Evolutionary conservation across 2,888 invertebrate genomes (phyloP).

Genomic region (Clanis bilineata): DNA sequence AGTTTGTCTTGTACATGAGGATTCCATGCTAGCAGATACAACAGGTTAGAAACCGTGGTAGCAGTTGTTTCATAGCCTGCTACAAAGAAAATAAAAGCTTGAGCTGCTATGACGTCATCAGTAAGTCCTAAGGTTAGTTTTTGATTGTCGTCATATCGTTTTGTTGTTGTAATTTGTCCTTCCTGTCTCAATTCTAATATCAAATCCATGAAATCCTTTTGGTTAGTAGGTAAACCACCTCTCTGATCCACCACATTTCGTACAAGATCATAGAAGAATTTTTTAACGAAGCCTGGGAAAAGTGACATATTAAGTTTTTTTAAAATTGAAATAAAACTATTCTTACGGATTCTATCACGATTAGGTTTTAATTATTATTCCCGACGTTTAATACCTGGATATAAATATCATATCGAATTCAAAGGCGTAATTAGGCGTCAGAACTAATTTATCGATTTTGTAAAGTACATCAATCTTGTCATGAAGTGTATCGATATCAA

Average conservation of each 20-base stretch:
- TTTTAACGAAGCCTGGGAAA: slow-evolving; percentile 33
- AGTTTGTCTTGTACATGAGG: slow-evolving; percentile 59
- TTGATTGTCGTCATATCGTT: slow-evolving; percentile 25
- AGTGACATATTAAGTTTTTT: slow-evolving; percentile 39
- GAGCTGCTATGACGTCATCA: slow-evolving; percentile 54
- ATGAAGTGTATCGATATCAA: slow-evolving; percentile 37
- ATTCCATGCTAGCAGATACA: slow-evolving; percentile 57
- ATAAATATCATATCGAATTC: slow-evolving; percentile 52
- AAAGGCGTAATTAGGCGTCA: slow-evolving; percentile 23
- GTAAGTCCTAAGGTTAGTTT: slow-evolving; percentile 38
- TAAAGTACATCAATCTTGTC: slow-evolving; percentile 28
- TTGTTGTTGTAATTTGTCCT: slow-evolving; percentile 33
- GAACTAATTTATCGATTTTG: slow-evolving; percentile 29
- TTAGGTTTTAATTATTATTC: no score
- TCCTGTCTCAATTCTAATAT: slow-evolving; percentile 45
- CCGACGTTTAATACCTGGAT: slow-evolving; percentile 50
- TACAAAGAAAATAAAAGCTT: slow-evolving; percentile 65
- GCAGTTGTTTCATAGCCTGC: slow-evolving; percentile 73
- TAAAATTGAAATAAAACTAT: no score
- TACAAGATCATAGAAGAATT: slow-evolving; percentile 43
- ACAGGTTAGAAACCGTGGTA: slow-evolving; percentile 53
- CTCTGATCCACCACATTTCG: slow-evolving; percentile 40
- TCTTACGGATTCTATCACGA: no score
- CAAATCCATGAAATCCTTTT: slow-evolving; percentile 57
- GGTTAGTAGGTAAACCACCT: slow-evolving; percentile 38